Base-by-base conservation (phyloP, 1,140 invertebrate genomes). In the Brachionus rubens region DNA sequence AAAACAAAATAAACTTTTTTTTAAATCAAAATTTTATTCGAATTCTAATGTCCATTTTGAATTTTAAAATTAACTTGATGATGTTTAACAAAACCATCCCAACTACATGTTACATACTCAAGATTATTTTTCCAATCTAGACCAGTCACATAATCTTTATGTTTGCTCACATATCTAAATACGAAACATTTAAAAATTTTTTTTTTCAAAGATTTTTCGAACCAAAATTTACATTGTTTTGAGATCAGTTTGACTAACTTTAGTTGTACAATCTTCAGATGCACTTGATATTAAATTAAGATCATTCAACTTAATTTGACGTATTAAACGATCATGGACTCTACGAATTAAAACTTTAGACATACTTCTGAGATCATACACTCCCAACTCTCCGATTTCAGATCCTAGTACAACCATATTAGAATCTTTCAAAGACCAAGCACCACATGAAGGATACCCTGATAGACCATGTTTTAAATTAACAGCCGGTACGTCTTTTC, bases 121-220 rank as follows among this genome's bases (percentile, higher is more conserved):
- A 19, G 19, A 5, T 30, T 30, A 24, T 72, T 33, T 28, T 30
- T 26, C 68, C 68, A 72, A 54, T 36, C 46, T 16, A 72, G 19
- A 16, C 19, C 68, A 40, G 68, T 72, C 2, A 72, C 68, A 54
- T 72, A 72, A 41, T 72, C 68, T 33, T 28, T 12, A 40, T 72
- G 68, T 26, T 72, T 54, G 30, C 12, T 50, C 16, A 12, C 19
- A 50, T 72, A 72, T 33, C 68, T 72, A 41, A 24, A 41, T 10
- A 40, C 3, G 21, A 43, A 26, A 43, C 24, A 46, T 43, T 24
- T 2, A 43, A 1, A 9, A 3, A 19, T 4, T 21, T 24, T 65
- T 65, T 24, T 65, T 46, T 16, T 40, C 7, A 40, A 40, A 21
- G 3, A n/a, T n/a, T n/a, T n/a, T n/a, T n/a, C n/a, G n/a, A n/a